A percentile compares a stretch with the other conserved stretches of the same genome.
Conservation (phyloP, 2,113 vertebrate genomes). For the Gadus chalcogrammus region DNA sequence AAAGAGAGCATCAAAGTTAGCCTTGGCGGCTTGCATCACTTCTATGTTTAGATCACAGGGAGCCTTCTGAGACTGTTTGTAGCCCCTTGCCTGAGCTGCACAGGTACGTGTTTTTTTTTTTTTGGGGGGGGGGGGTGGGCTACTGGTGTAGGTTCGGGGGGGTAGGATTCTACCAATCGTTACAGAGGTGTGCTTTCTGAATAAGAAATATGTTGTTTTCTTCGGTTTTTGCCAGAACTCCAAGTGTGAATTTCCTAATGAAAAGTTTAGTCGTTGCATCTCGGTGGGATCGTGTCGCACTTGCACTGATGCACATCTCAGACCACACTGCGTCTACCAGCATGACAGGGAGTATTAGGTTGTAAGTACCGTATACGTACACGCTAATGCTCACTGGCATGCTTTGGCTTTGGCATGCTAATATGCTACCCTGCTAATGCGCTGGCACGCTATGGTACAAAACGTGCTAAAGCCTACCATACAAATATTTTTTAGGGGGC, state of each 20-base stretch:
- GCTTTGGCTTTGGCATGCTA: no score
- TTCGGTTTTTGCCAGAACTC: conserved; percentile 39
- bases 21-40: conserved; percentile 41
- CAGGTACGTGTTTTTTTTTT: conserved; percentile 54
- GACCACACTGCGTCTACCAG: no score
- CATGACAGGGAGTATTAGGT: no score
- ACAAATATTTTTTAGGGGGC: no score
- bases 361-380: no score
- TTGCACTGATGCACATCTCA: no score
- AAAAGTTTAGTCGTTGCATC: neutral
- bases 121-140: conserved; percentile 34
- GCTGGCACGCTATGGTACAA: no score
- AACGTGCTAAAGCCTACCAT: no score
- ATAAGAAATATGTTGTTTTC: conserved; percentile 57
- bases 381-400: no score
- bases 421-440: no score
- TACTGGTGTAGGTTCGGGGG: conserved; percentile 26
- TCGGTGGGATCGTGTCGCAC: no score
- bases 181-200: conserved; percentile 37
- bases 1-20: conserved; percentile 46
- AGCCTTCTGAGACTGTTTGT: conserved; percentile 48
- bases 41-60: conserved; percentile 67
- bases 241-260: neutral
- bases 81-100: conserved; percentile 44
- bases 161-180: neutral